Evolutionary conservation across 2,113 vertebrate genomes (phyloP).

Genomic region (Apodemus sylvaticus): DNA sequence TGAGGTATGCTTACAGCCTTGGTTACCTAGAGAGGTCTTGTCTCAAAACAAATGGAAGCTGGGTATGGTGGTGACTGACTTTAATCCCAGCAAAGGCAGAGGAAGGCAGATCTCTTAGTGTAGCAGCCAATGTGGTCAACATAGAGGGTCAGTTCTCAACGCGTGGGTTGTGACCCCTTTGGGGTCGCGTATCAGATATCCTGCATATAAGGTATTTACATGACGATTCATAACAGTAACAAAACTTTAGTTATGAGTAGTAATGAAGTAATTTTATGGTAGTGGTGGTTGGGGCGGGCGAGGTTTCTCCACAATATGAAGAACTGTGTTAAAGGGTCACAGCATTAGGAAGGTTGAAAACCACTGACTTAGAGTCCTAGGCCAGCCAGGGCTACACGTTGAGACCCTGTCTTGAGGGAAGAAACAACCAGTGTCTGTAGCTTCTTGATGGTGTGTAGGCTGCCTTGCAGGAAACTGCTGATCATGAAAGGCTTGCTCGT

Average conservation of each 20-base stretch:
- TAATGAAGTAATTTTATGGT: background rate
- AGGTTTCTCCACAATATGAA: background rate
- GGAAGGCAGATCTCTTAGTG: background rate
- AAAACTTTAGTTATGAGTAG: background rate
- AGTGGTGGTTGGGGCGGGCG: too few species aligned
- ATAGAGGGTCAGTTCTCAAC: too few species aligned
- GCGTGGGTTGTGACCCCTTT: background rate
- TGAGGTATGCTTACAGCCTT: background rate
- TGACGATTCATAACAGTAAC: background rate
- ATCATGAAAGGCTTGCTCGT: background rate
- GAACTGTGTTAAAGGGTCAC: background rate
- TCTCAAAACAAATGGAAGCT: background rate
- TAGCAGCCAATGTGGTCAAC: background rate
- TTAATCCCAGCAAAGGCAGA: background rate
- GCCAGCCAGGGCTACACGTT: background rate
- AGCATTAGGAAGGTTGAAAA: background rate
- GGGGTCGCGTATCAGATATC: background rate
- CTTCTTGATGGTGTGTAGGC: background rate
- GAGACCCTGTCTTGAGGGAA: background rate
- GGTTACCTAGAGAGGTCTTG: background rate
- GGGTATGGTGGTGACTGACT: background rate
- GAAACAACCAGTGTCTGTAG: background rate
- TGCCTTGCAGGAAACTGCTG: background rate
- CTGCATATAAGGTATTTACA: too few species aligned
- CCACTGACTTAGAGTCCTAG: background rate